phyloP scores from a whole-genome alignment of 2,888 invertebrate genomes.

The Eristalinus aeneus region DNA sequence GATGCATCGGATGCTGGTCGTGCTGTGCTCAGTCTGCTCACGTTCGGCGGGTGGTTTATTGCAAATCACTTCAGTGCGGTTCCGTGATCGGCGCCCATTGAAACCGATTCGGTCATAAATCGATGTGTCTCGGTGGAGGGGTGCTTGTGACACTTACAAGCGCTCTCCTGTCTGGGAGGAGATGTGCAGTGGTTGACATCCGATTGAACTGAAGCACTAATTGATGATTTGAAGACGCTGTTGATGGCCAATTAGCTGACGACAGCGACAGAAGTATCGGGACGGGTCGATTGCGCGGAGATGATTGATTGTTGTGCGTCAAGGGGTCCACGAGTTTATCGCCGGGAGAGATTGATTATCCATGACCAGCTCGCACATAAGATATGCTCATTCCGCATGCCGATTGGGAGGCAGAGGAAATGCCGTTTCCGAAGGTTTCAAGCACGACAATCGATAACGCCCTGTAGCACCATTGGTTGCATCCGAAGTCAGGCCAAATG shows the following conservation, averaged over 20 bases:
- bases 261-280: background rate
- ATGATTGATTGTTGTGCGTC: background rate
- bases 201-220: conserved; percentile 49
- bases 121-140: background rate
- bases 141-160: background rate
- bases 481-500: background rate
- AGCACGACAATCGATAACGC: background rate
- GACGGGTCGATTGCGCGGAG: background rate
- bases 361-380: background rate
- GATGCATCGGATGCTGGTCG: background rate
- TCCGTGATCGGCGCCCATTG: conserved; percentile 59
- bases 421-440: background rate
- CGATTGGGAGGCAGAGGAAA: background rate
- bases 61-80: conserved; percentile 28
- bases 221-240: conserved; percentile 46
- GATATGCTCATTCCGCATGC: background rate
- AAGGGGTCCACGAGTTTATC: background rate
- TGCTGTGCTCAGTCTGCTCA: background rate
- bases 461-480: background rate
- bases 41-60: conserved; percentile 28
- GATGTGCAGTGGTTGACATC: conserved; percentile 28
- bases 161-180: conserved; percentile 19
- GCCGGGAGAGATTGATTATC: background rate
- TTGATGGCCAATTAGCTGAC: conserved; percentile 42
- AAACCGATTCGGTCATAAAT: conserved; percentile 60